Evolutionary conservation across 2,113 vertebrate genomes (phyloP).

Genomic region (cattle (Bos taurus)): DNA sequence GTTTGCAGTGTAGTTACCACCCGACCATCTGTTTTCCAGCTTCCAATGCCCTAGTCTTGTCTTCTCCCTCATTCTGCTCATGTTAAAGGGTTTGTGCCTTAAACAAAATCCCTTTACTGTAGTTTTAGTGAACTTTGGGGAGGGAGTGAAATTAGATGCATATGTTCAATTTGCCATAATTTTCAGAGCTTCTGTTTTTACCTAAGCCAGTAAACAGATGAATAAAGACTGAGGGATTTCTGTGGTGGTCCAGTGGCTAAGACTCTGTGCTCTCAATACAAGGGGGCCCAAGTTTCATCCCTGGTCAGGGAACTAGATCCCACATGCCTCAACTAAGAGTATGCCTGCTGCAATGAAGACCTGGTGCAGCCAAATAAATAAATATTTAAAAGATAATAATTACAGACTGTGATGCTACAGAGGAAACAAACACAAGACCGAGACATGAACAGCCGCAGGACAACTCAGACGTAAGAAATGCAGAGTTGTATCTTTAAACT

Average conservation of each 20-base stretch:
- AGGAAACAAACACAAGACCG: not conserved
- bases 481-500: not conserved
- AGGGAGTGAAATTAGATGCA: not conserved
- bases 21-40: not conserved
- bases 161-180: not conserved
- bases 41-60: not conserved
- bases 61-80: not conserved
- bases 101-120: not conserved
- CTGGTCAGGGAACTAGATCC: not conserved
- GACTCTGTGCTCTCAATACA: not conserved
- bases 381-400: not conserved
- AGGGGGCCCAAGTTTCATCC: not conserved
- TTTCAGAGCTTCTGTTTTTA: conserved; percentile 1
- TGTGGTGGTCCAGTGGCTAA: not conserved
- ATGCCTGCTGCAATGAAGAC: not conserved
- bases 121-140: not conserved
- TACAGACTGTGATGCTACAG: not conserved
- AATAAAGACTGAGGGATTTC: not conserved
- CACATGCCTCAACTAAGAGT: not conserved
- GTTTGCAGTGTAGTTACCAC: not conserved
- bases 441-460: not conserved
- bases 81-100: not conserved
- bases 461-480: not conserved
- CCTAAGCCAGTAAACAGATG: not conserved
- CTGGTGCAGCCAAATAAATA: not conserved